Evolutionary conservation across 2,888 invertebrate genomes (phyloP).

Genomic region (Choristoneura rosaceana): DNA sequence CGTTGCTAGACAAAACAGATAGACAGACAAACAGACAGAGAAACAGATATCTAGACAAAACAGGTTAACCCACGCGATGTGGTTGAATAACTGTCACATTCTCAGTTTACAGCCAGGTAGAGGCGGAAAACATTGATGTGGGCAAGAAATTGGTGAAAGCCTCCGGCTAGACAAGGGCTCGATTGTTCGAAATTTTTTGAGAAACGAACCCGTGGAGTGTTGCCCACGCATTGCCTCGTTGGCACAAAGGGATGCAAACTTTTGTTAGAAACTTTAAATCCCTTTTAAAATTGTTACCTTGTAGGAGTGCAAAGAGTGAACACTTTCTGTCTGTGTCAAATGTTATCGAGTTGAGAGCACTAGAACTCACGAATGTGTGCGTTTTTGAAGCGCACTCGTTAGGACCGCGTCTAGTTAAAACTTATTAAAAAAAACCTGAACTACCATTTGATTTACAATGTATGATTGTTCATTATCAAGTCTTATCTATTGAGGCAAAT

Average conservation of each 20-base stretch:
- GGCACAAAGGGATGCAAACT: neutral
- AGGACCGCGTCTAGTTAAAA: too few species aligned
- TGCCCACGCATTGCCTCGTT: neutral
- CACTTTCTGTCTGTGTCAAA: too few species aligned
- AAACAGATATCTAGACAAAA: neutral
- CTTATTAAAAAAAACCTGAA: too few species aligned
- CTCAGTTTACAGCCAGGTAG: neutral
- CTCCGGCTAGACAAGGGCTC: neutral
- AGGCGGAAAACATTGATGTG: neutral
- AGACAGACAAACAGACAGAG: too few species aligned
- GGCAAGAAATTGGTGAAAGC: neutral
- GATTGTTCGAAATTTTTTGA: neutral
- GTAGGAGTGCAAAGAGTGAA: too few species aligned
- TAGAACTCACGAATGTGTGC: too few species aligned
- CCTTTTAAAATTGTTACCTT: neutral
- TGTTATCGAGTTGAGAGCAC: too few species aligned
- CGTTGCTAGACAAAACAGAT: slow-evolving; percentile 2
- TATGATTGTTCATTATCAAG: too few species aligned
- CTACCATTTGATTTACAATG: too few species aligned
- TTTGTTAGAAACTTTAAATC: neutral
- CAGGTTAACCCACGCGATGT: neutral
- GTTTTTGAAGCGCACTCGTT: too few species aligned
- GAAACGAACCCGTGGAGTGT: neutral
- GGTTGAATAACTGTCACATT: neutral
- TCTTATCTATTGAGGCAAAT: too few species aligned